Evolutionary conservation across 2,113 vertebrate species (phyloP), one percentile per base, ranked within the genome.

Genomic region (Xiphophorus hellerii): DNA sequence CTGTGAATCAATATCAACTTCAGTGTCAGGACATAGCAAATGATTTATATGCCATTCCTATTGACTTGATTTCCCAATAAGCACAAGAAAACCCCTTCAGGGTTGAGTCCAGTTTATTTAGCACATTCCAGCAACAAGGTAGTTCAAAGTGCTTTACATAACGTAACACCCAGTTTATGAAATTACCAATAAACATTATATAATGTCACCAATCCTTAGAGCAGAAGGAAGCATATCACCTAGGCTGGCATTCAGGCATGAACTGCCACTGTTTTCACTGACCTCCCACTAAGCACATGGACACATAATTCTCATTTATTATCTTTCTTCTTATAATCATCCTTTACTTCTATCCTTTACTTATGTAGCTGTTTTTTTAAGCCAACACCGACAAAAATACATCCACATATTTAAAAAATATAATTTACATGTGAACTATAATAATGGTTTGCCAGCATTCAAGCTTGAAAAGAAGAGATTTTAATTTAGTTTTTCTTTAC

Each of bases 271-370:
- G 31, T 76, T 75, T 77, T 42, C 7, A 44, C 66, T 62, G 66
- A 71, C 79, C 76, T 71, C 61, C 35, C 35, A 74, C 69, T 65
- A 61, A 86, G 63, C 66, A 42, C 73, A 77, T 74, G 54, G 65
- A 73, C 70, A 82, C 69, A 42, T 73, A 74, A 68, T 51, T 48
- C 17, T 48, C 17, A 48, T 48, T 48, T 5, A 48, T 48, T 69
- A 5, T 30, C 68, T 78, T 58, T 28, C 62, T 39, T 81, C 35
- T 30, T 29, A 78, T 72, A 76, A 44, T 30, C 62, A 33, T 35
- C 12, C 28, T 62, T 58, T 37, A 25, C 11, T 28, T 14, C 48
- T 61, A 39, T 63, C 44, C 14, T 48, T 20, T 20, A 20, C 1
- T 48, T 20, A 4, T 48, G 44, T 7, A 5, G 44, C 14, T 48